Conservation (phyloP, 2,797 vertebrate genomes). For the Lateolabrax maculatus region DNA sequence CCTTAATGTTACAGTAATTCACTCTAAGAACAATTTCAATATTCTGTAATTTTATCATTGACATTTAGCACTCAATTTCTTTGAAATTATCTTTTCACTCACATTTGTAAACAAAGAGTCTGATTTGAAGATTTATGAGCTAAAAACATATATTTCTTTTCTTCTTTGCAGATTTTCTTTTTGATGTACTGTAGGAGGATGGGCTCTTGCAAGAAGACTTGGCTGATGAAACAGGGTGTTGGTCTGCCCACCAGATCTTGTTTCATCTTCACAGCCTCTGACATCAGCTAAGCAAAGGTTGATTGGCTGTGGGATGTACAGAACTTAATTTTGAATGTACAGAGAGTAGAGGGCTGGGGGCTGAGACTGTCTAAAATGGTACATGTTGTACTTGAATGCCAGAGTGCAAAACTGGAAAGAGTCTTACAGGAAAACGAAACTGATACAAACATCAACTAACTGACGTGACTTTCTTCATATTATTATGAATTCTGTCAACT, state of each 20-base stretch:
- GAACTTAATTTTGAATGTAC: conserved; percentile 20
- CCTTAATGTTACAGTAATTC: conserved; percentile 5
- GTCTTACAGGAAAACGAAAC: conserved; percentile 6
- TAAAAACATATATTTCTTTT: conserved; percentile 3
- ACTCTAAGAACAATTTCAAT: neutral
- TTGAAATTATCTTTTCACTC: neutral
- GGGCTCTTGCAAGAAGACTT: conserved; percentile 31
- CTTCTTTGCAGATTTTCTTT: neutral
- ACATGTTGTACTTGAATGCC: conserved; percentile 6
- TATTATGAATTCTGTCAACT: neutral
- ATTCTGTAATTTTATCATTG: neutral
- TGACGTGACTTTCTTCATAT: conserved; percentile 25
- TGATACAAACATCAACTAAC: conserved; percentile 7
- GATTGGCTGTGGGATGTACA: conserved; percentile 37
- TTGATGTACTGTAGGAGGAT: conserved; percentile 9
- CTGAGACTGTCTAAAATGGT: conserved; percentile 2
- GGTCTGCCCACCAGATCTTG: conserved; percentile 17
- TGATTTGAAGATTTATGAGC: conserved; percentile 23
- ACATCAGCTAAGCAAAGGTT: conserved; percentile 19
- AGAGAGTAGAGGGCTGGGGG: neutral
- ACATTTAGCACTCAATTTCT: neutral
- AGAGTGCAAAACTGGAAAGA: conserved; percentile 3
- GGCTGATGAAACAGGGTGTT: conserved; percentile 42
- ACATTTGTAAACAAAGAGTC: conserved; percentile 29
- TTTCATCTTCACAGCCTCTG: conserved; percentile 55